Percentiles rank a stretch among this genome's conserved stretches.
phyloP scores from a whole-genome alignment of 30 jellyfish, hydroid and myxozoan species.

The Aurelia coerulea region DNA sequence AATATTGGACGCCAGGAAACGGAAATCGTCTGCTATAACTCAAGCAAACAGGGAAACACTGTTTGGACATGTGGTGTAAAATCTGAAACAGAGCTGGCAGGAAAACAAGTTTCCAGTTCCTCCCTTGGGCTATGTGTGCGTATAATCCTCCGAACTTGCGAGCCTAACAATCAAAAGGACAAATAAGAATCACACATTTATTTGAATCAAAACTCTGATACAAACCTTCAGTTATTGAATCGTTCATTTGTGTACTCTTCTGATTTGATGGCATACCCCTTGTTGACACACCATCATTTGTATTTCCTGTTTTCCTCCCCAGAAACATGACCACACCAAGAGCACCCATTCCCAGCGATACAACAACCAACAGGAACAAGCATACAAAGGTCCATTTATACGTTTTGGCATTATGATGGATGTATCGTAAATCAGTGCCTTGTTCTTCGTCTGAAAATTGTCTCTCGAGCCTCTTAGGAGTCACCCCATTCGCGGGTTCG shows the following conservation, averaged over 20 bases:
- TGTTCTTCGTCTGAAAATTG: conserved; percentile 63
- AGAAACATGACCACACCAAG: conserved; percentile 11
- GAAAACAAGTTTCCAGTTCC: too few relatives aligned
- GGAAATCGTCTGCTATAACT: too few relatives aligned
- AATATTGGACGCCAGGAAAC: too few relatives aligned
- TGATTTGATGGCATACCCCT: background rate
- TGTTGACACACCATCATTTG: background rate
- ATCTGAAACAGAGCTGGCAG: too few relatives aligned
- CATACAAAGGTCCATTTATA: conserved; percentile 30
- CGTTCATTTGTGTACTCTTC: too few relatives aligned
- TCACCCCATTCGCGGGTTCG: conserved; percentile 45
- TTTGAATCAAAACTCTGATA: background rate
- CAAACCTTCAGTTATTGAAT: background rate
- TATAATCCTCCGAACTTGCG: too few relatives aligned
- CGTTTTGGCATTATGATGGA: conserved; percentile 26
- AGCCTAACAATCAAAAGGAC: too few relatives aligned
- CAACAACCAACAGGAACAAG: conserved; percentile 9
- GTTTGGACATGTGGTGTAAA: too few relatives aligned
- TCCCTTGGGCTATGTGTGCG: too few relatives aligned
- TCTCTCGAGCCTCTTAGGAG: background rate
- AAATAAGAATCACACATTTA: too few relatives aligned
- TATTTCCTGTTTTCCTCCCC: background rate
- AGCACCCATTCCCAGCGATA: conserved; percentile 41
- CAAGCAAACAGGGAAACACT: too few relatives aligned
- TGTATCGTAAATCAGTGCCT: conserved; percentile 26